Conservation (phyloP, 1,140 invertebrate genomes). For the Ips nitidus region DNA sequence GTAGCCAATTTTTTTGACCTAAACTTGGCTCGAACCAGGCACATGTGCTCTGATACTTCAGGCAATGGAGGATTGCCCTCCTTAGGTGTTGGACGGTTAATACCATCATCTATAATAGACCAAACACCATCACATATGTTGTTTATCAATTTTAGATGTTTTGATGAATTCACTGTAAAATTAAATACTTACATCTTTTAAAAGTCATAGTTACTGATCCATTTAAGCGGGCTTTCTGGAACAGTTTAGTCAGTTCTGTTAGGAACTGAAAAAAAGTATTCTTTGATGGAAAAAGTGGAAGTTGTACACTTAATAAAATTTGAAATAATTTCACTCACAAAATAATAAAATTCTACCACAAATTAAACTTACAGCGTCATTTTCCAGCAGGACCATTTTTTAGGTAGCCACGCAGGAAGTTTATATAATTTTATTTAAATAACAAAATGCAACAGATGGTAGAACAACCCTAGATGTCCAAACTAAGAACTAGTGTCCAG, state of each 20-base stretch:
- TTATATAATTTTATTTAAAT: too few species aligned
- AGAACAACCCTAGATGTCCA: too few species aligned
- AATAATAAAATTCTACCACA: background rate
- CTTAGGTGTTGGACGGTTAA: constrained; percentile 67
- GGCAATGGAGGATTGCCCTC: constrained; percentile 59
- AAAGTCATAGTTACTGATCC: constrained; percentile 69
- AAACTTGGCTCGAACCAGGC: constrained; percentile 69
- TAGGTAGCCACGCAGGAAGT: background rate
- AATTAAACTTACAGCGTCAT: constrained; percentile 61
- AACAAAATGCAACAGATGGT: too few species aligned
- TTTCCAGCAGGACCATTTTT: constrained; percentile 66
- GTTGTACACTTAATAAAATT: background rate
- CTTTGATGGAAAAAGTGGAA: constrained; percentile 24
- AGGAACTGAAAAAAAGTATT: constrained; percentile 61
- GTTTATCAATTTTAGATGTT: too few species aligned
- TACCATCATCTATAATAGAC: constrained; percentile 68
- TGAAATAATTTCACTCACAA: background rate
- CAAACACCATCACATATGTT: background rate
- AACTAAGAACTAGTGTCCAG: too few species aligned
- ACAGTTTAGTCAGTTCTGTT: constrained; percentile 64
- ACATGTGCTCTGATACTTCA: constrained; percentile 68
- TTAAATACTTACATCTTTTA: constrained; percentile 65
- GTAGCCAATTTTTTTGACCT: constrained; percentile 79
- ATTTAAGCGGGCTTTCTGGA: constrained; percentile 63
- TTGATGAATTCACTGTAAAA: constrained; percentile 10